Evolutionary conservation across 2,888 invertebrate species (phyloP), one percentile per base, ranked within the genome.

Genomic region (Molanna angustata): DNA sequence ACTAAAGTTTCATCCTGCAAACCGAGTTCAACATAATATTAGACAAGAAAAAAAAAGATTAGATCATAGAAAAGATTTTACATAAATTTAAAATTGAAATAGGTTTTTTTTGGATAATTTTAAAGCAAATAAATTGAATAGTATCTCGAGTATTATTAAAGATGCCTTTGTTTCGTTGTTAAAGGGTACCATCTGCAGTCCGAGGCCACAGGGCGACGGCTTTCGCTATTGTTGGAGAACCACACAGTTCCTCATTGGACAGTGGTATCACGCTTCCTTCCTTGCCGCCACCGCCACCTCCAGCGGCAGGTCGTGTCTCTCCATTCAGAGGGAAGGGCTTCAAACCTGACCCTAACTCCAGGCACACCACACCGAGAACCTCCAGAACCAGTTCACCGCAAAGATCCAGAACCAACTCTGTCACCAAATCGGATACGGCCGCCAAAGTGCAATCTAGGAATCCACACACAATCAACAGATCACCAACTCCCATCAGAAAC

Each of bases 141-240:
- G n/a, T n/a, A n/a, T n/a, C n/a, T n/a, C n/a, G n/a, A n/a, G n/a
- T n/a, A n/a, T n/a, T n/a, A n/a, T n/a, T n/a, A n/a, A n/a, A n/a
- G n/a, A 27, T 7, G 11, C 11, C 27, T 27, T 33, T 13, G 16
- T 39, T 46, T 50, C 46, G 45, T 50, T 33, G 46, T 59, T 49
- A 27, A 74, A 77, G 77, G 53, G 66, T 68, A 64, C 68, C 75
- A 64, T 68, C 76, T 60, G 72, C 73, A 39, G 68, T 74, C 17
- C 79, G 84, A 54, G 72, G 80, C 52, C 84, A 85, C 63, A 78
- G 80, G 51, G 83, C 84, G 65, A 77, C 83, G 4, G 83, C 85
- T 2, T 87, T 87, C 66, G 84, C 85, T 56, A 86, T 87, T 60
- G 74, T 87, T 52, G 76, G 82, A 11, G 83, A 84, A 59, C 81